Evolutionary conservation across 37 sponge, comb jelly and placozoan genomes (phyloP).

Genomic region (Aphrocallistes beatrix): DNA sequence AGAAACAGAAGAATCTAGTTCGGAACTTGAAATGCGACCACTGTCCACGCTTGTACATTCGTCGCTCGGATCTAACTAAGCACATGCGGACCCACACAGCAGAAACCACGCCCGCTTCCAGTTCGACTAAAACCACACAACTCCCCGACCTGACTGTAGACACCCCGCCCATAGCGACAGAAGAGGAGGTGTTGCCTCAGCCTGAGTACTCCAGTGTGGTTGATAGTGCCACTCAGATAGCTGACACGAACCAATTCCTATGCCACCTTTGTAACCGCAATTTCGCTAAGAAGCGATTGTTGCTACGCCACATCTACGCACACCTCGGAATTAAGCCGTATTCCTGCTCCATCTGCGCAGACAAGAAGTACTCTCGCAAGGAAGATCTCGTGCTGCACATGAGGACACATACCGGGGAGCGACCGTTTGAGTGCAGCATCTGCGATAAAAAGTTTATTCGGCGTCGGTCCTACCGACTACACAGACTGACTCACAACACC

Average conservation of each 20-base stretch:
- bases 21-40: not conserved
- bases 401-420: not conserved
- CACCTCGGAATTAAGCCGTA: not conserved
- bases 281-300: not conserved
- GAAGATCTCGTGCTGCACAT: not conserved
- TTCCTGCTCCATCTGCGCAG: not conserved
- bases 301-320: not conserved
- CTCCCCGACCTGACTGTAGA: too few relatives aligned
- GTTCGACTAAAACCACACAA: too few relatives aligned
- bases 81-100: not conserved
- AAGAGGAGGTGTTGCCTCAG: not conserved
- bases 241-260: too few relatives aligned
- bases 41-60: not conserved
- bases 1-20: not conserved
- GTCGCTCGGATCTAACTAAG: not conserved
- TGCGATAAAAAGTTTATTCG: not conserved
- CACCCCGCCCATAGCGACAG: not conserved
- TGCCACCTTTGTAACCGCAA: not conserved
- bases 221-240: not conserved
- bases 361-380: not conserved
- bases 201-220: not conserved
- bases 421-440: not conserved
- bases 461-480: not conserved
- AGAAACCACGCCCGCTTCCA: not conserved
- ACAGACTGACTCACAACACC: not conserved